Evolutionary conservation across 1,140 invertebrate species (phyloP).

Genomic region (Rhopalosiphum maidis): DNA sequence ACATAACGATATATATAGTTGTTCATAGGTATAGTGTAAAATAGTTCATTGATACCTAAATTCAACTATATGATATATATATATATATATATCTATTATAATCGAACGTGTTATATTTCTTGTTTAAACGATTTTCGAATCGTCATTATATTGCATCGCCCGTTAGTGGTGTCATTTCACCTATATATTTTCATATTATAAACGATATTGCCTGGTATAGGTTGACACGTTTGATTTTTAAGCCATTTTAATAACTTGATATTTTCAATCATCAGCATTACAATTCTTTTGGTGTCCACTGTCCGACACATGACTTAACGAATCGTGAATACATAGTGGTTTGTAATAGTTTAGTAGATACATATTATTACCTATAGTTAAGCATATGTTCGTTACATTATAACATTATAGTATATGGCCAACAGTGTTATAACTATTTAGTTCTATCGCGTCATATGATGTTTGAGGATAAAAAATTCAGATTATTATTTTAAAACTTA

Average conservation of each 20-base stretch:
- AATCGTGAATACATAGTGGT: background rate
- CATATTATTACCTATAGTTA: background rate
- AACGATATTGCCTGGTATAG: background rate
- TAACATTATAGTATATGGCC: background rate
- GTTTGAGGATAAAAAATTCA: background rate
- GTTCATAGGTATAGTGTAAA: background rate
- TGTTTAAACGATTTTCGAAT: background rate
- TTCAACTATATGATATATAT: too few relatives aligned
- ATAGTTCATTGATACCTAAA: slow-evolving; percentile 9
- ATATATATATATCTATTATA: background rate
- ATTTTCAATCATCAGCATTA: background rate
- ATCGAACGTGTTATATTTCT: background rate
- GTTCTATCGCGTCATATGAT: background rate
- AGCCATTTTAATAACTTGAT: background rate
- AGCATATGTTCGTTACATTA: too few relatives aligned
- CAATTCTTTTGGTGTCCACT: background rate
- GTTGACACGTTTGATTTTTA: background rate
- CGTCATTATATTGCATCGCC: background rate
- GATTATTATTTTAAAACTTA: background rate
- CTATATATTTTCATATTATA: background rate
- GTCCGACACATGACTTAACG: slow-evolving; percentile 6
- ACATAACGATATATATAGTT: background rate
- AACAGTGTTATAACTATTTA: background rate
- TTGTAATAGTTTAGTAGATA: background rate
- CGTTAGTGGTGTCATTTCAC: background rate